phyloP scores from a whole-genome alignment of 2,113 vertebrate species.

The Amphilophus citrinellus region DNA sequence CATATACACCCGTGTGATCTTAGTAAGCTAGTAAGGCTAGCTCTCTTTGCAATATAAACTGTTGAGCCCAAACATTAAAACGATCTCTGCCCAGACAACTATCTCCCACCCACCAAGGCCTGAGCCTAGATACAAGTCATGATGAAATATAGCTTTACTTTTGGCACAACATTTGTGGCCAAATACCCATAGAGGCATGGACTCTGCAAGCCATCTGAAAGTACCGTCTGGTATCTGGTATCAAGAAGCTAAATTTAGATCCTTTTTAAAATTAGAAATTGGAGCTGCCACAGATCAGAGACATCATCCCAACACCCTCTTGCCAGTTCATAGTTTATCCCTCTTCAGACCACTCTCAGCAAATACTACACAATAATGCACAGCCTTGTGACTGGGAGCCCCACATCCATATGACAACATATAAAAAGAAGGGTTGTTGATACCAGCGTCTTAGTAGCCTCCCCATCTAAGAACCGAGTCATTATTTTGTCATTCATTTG shows the following conservation, averaged over 20 bases:
- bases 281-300: too few relatives aligned
- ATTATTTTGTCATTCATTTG: neutral
- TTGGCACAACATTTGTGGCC: neutral
- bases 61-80: neutral
- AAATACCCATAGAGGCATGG: neutral
- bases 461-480: neutral
- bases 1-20: neutral
- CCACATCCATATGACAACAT: neutral
- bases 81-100: too few relatives aligned
- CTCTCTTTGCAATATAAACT: neutral
- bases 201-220: neutral
- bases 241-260: conserved; percentile 5
- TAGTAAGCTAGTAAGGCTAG: neutral
- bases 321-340: neutral
- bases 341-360: neutral
- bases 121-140: too few relatives aligned
- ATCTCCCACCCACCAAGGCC: too few relatives aligned
- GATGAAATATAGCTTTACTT: neutral
- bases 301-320: neutral
- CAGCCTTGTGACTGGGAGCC: neutral
- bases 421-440: neutral
- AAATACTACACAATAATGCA: neutral
- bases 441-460: neutral
- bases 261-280: neutral
- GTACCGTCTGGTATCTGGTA: neutral